Base-by-base conservation (phyloP, 2,113 vertebrate genomes). In the Phoxinus phoxinus region DNA sequence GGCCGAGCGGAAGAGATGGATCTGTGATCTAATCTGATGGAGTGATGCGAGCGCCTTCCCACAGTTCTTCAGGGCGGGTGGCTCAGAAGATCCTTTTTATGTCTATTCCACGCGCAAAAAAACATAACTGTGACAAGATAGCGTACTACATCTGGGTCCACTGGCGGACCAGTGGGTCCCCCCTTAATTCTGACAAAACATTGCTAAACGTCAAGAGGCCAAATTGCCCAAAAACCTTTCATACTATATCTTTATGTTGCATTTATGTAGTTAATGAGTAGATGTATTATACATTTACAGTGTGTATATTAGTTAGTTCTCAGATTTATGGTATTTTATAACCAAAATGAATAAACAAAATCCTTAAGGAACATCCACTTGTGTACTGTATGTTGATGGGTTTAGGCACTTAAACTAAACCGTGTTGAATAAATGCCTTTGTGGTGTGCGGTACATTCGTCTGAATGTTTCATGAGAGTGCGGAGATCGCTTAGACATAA, bases 1-100 rank as follows among this genome's bases (percentile, higher is more conserved):
- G 94, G 86, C 92, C 92, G 93, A 90, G 94, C 93, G 92, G 96
- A 94, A 94, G 92, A 93, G 95, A 96, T 93, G 95, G 94, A 94
- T 96, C 95, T 95, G 92, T 92, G 88, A 87, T 89, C 88, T 94
- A 94, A 95, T 94, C 93, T 93, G 94, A 94, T 93, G 87, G 87
- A 93, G 87, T 89, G 80, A 77, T 76, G 71, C 9, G 51, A 85
- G 85, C 65, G 69, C 86, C 51, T 86, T 89, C 77, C 84, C 82
- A 51, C 35, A 65, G 59, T 72, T n/a, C 46, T 75, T 86, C 69
- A 53, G 67, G 27, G 79, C 23, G 51, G 73, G 67, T 21, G 75
- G 69, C 61, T 79, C 51, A 67, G 53, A 58, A 17, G 2, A 69
- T 35, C 44, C n/a, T 81, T 2, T 37, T 67, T 69, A 59, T 37